Evolutionary conservation across 2,888 invertebrate genomes (phyloP), one percentile per base, ranked within the genome.

Genomic region (Sinotaia quadrata): DNA sequence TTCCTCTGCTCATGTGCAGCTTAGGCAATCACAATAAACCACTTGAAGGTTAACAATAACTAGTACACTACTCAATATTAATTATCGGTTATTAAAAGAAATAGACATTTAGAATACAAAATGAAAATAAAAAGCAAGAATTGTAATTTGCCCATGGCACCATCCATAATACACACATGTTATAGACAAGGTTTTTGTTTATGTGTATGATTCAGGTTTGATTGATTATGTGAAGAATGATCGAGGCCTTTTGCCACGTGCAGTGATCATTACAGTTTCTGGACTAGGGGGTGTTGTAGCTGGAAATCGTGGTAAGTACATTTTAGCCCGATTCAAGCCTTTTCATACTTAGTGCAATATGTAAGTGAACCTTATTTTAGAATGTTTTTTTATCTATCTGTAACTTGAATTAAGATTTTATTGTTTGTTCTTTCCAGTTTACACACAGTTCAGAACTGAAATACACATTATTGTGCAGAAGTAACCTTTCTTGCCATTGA

Each of bases 261-360:
- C 80, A 10, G 79, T 74, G 7, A 75, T 85, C 51, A 84, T 86
- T 66, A 79, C 84, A 3, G 78, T 84, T 8, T 80, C 84, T 21
- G 84, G 84, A 7, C 71, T 84, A 5, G 82, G 81, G 21, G 85
- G 85, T 7, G 71, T 84, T 27, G 74, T 85, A 2, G 76, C 81
- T 18, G 85, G 83, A 8, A 83, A 80, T 72, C 81, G 73, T 77
- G 81, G 85, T 84, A 67, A 52, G 72, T 44, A 29, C 33, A 18
- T 4, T 18, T 12, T 8, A 18, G 10, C 41, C 18, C 18, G 8
- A 41, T n/a, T n/a, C n/a, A n/a, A n/a, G n/a, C n/a, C n/a, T n/a
- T n/a, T n/a, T n/a, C n/a, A n/a, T n/a, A n/a, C n/a, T n/a, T n/a
- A n/a, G n/a, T n/a, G n/a, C n/a, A n/a, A n/a, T n/a, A n/a, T n/a